Evolutionary conservation across 2,113 vertebrate genomes (phyloP).

Genomic region (Erythrolamprus reginae): DNA sequence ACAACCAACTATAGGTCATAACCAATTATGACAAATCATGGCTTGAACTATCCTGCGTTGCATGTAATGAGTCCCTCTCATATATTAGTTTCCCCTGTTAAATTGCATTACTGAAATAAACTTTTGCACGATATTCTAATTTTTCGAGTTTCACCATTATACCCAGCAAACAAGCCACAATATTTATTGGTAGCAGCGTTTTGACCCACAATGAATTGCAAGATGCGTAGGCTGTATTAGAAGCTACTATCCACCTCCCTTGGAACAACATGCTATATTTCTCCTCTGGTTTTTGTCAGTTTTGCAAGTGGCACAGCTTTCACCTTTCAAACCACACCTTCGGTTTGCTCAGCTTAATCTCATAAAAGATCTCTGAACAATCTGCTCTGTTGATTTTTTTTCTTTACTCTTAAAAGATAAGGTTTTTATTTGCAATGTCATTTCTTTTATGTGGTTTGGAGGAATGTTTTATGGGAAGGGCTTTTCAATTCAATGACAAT

Average conservation of each 20-base stretch:
- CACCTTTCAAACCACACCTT: slow-evolving; percentile 68
- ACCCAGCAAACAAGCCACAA: not conserved
- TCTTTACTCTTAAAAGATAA: slow-evolving; percentile 50
- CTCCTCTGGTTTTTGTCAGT: slow-evolving; percentile 57
- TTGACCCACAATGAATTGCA: not conserved
- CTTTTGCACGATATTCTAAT: too few relatives aligned
- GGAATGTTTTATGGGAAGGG: not conserved
- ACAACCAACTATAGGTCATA: too few relatives aligned
- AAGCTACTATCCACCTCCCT: slow-evolving; percentile 7
- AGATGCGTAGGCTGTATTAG: not conserved
- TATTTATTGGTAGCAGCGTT: too few relatives aligned
- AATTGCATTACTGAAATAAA: too few relatives aligned
- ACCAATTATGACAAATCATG: too few relatives aligned
- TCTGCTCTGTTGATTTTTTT: slow-evolving; percentile 60
- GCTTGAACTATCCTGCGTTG: too few relatives aligned
- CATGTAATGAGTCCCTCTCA: too few relatives aligned
- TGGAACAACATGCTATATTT: slow-evolving; percentile 10
- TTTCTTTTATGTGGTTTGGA: not conserved
- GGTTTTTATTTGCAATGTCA: not conserved
- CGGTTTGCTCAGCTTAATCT: slow-evolving; percentile 67
- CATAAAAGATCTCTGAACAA: slow-evolving; percentile 67
- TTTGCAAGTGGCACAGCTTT: slow-evolving; percentile 46
- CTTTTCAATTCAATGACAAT: not conserved
- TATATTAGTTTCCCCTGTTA: too few relatives aligned
- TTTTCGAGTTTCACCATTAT: too few relatives aligned